Evolutionary conservation across 2,113 vertebrate genomes (phyloP).

Genomic region (Anguilla japonica): DNA sequence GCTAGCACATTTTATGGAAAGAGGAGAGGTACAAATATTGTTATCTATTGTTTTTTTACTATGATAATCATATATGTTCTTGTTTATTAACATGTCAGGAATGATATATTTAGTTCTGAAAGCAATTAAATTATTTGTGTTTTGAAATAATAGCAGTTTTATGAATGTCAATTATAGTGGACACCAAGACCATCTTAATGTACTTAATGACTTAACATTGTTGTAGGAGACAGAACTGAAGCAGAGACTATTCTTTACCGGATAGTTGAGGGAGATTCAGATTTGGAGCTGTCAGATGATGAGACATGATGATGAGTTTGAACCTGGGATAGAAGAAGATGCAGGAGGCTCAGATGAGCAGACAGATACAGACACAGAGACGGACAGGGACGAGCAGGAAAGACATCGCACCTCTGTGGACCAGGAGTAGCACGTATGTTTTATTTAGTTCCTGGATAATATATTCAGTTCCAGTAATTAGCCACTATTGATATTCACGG

Average conservation of each 20-base stretch:
- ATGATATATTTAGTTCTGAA: not conserved
- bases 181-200: slow-evolving; percentile 13
- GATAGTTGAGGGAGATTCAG: slow-evolving; percentile 17
- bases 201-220: not conserved
- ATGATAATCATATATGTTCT: not conserved
- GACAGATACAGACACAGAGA: slow-evolving; percentile 2
- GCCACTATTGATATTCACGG: too few relatives aligned
- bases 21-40: slow-evolving; percentile 31
- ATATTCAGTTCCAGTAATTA: not conserved
- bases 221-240: not conserved
- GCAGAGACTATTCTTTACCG: slow-evolving; percentile 12
- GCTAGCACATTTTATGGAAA: slow-evolving; percentile 28
- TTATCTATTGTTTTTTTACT: not conserved
- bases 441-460: not conserved
- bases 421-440: slow-evolving; percentile 6
- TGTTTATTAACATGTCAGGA: slow-evolving; percentile 9
- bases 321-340: not conserved
- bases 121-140: not conserved
- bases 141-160: slow-evolving; percentile 9
- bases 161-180: slow-evolving; percentile 11
- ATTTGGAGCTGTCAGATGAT: slow-evolving; percentile 17
- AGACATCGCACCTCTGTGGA: slow-evolving; percentile 7
- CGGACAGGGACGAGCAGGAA: slow-evolving; percentile 9
- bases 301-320: slow-evolving; percentile 2
- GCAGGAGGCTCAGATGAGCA: slow-evolving; percentile 1